Conservation (phyloP, 2,797 vertebrate species). For the Channa striata region DNA sequence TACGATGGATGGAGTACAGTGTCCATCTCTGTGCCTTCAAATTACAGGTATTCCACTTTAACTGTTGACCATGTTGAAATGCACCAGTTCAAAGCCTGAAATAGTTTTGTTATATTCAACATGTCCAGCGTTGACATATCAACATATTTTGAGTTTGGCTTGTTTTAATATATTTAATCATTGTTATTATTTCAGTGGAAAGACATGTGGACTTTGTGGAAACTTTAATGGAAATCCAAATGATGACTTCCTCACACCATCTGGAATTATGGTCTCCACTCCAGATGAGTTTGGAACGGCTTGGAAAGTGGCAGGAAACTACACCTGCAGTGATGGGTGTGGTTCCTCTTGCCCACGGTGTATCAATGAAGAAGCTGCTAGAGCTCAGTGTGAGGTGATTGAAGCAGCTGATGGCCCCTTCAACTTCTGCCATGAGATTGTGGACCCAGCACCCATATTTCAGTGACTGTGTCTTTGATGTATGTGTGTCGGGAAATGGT, state of each 20-base stretch:
- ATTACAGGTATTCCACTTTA: conserved; percentile 69
- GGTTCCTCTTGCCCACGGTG: conserved; percentile 67
- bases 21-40: conserved; percentile 74
- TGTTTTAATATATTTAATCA: too few species aligned
- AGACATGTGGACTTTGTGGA: conserved; percentile 85
- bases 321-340: too few species aligned
- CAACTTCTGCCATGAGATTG: conserved; percentile 76
- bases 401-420: conserved; percentile 75
- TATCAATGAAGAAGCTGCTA: rapidly evolving
- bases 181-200: conserved; percentile 55
- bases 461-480: too few species aligned
- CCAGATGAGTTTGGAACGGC: conserved; percentile 71
- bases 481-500: too few species aligned
- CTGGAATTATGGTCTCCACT: background rate
- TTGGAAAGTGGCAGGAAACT: conserved; percentile 79
- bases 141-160: too few species aligned
- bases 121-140: too few species aligned
- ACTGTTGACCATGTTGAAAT: background rate
- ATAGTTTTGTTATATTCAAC: too few species aligned
- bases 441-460: too few species aligned
- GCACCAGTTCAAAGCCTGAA: too few species aligned
- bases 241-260: too few species aligned
- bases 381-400: conserved; percentile 79
- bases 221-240: conserved; percentile 84
- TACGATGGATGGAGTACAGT: conserved; percentile 78